phyloP scores from a whole-genome alignment of 2,888 invertebrate genomes.

The Toxonevra muliebris region DNA sequence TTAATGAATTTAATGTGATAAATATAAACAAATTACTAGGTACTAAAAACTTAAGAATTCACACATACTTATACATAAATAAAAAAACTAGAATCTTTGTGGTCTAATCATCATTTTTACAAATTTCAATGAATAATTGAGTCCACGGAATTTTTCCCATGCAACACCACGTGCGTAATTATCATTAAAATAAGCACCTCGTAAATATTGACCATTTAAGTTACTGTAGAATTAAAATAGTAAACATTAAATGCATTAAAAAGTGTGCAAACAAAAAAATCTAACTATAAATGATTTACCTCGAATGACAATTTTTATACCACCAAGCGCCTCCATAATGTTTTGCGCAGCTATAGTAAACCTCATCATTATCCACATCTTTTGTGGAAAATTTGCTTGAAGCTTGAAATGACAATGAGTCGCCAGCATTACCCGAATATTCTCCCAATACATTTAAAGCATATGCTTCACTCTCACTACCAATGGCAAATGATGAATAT shows the following conservation, averaged over 20 bases:
- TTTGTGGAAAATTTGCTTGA: conserved; percentile 76
- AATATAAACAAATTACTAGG: no score
- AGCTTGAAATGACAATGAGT: conserved; percentile 75
- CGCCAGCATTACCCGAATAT: conserved; percentile 73
- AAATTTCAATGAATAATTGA: conserved; percentile 70
- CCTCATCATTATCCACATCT: conserved; percentile 74
- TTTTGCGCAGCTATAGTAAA: conserved; percentile 74
- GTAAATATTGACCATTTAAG: conserved; percentile 74
- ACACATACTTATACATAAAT: no score
- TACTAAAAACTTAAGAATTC: no score
- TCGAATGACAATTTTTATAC: conserved; percentile 76
- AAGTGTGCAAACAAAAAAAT: no score
- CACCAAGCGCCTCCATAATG: conserved; percentile 78
- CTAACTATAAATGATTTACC: conserved; percentile 55
- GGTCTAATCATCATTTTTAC: conserved; percentile 76
- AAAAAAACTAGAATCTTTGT: no score
- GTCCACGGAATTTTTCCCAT: conserved; percentile 76
- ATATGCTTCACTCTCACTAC: conserved; percentile 73
- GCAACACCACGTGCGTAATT: conserved; percentile 72
- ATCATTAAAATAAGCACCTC: conserved; percentile 71
- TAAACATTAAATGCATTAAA: no score
- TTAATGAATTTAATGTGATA: no score
- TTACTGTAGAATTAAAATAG: conserved; percentile 65
- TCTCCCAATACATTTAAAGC: conserved; percentile 70
- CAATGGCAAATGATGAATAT: conserved; percentile 74